Evolutionary conservation across 2,888 invertebrate genomes (phyloP).

Genomic region (Sesia apiformis): DNA sequence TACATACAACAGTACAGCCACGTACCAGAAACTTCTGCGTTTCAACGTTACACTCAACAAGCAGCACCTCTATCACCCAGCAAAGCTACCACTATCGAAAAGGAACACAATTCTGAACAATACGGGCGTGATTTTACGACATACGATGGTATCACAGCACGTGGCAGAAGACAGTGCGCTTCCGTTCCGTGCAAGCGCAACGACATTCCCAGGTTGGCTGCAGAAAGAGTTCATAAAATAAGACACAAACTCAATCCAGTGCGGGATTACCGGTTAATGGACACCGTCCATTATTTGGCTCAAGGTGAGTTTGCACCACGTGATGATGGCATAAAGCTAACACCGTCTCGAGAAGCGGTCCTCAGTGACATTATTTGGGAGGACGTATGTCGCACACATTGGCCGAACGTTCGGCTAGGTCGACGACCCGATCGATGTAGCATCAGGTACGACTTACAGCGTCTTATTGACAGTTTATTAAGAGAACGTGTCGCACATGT

Average conservation of each 20-base stretch:
- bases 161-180: conserved; percentile 54
- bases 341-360: conserved; percentile 63
- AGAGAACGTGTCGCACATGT: conserved; percentile 61
- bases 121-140: conserved; percentile 62
- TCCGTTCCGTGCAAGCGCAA: conserved; percentile 59
- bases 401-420: conserved; percentile 58
- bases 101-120: conserved; percentile 63
- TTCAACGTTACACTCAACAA: conserved; percentile 52
- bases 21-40: conserved; percentile 60
- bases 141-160: conserved; percentile 61
- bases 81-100: conserved; percentile 52
- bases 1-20: conserved; percentile 64
- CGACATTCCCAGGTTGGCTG: conserved; percentile 49
- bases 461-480: conserved; percentile 55
- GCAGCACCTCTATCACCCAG: conserved; percentile 44
- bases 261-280: conserved; percentile 63
- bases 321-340: conserved; percentile 63
- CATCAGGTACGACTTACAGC: conserved; percentile 51
- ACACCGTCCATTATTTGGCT: conserved; percentile 65
- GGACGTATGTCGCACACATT: conserved; percentile 65
- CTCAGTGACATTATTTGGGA: conserved; percentile 68
- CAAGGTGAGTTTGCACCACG: conserved; percentile 68
- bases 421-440: conserved; percentile 48
- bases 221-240: conserved; percentile 60
- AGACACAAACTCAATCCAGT: conserved; percentile 63